Percentiles rank a stretch among this genome's conserved stretches.
Evolutionary conservation across 2,797 vertebrate genomes (phyloP).

Genomic region (Avahi laniger): DNA sequence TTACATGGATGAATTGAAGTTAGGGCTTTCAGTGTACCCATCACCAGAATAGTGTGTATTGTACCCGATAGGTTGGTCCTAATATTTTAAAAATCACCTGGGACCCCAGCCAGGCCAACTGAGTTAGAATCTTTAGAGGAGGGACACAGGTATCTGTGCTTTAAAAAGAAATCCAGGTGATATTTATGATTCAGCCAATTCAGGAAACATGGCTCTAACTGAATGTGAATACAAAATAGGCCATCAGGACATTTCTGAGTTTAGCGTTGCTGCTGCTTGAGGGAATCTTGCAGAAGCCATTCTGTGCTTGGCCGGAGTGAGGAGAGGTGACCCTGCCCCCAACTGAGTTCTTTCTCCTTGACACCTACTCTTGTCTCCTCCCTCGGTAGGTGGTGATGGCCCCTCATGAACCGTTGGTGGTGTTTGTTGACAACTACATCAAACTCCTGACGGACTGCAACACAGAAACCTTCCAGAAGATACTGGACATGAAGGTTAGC

Average conservation of each 20-base stretch:
- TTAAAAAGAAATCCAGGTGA: background rate
- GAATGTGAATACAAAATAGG: background rate
- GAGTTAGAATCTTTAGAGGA: background rate
- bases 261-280: background rate
- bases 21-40: background rate
- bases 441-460: conserved; percentile 97
- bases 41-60: background rate
- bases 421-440: conserved; percentile 99
- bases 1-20: background rate
- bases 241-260: background rate
- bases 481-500: conserved; percentile 98
- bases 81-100: background rate
- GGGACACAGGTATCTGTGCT: background rate
- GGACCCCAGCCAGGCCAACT: background rate
- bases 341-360: background rate
- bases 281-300: background rate
- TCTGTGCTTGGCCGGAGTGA: background rate
- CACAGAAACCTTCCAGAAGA: conserved; percentile 99
- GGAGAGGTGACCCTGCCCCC: background rate
- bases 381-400: conserved; percentile 97
- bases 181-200: background rate
- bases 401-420: conserved; percentile 94
- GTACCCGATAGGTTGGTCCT: background rate
- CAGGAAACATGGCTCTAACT: background rate
- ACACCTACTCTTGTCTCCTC: background rate